These are phyloP conservation scores for Lampris megalopsis DNA, from an alignment of 2,113 vertebrate genomes.

Conservation along the genomic window DNA sequence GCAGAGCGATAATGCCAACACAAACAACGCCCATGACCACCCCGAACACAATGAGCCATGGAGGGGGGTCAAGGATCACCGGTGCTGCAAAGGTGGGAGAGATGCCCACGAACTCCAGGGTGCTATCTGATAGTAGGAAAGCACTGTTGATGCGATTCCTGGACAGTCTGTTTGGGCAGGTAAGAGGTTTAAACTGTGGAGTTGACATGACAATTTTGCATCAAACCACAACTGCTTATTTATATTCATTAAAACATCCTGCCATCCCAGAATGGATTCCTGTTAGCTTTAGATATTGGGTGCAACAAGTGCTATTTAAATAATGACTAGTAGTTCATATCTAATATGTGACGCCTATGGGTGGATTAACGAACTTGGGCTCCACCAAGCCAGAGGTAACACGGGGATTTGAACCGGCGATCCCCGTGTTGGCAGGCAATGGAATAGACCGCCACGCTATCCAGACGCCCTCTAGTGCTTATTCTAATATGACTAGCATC, in stretches of 20 bases:
- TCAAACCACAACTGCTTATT: background rate
- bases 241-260: too few species aligned
- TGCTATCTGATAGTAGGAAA: constrained; percentile 90
- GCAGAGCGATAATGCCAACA: constrained; percentile 79
- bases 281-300: too few species aligned
- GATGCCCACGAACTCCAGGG: constrained; percentile 92
- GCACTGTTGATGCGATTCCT: constrained; percentile 91
- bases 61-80: constrained; percentile 63
- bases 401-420: too few species aligned
- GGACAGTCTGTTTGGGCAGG: constrained; percentile 79
- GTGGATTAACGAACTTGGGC: too few species aligned
- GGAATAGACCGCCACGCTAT: too few species aligned
- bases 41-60: constrained; percentile 93
- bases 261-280: background rate
- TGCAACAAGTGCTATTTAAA: too few species aligned
- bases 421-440: too few species aligned
- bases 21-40: constrained; percentile 86
- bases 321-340: too few species aligned
- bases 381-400: too few species aligned
- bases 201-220: background rate
- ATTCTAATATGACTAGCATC: too few species aligned
- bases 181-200: background rate
- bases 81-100: constrained; percentile 84
- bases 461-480: too few species aligned
- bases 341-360: too few species aligned